A percentile compares a stretch with the other conserved stretches of the same genome.
These are phyloP conservation scores for Sericinus montela DNA, from an alignment of 2,888 invertebrate species.

Conservation along the genomic window DNA sequence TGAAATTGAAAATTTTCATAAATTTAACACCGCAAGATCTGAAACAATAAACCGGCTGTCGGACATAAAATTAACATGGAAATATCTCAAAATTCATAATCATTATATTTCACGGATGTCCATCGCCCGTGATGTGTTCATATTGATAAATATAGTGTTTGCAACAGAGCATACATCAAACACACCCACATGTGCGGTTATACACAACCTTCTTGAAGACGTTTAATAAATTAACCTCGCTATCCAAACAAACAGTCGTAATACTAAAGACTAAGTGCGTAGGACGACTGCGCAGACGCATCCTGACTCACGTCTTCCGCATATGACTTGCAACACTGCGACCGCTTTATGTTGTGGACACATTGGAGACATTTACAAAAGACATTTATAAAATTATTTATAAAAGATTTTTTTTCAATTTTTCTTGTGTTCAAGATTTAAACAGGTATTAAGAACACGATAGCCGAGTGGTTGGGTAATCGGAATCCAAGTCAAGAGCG, in stretches of 20 bases:
- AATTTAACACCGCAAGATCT: too few species aligned
- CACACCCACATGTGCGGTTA: conserved; percentile 3
- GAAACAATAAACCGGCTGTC: too few species aligned
- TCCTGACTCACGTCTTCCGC: conserved; percentile 22
- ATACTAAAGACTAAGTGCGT: conserved; percentile 13
- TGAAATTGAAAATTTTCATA: too few species aligned
- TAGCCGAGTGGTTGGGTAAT: too few species aligned
- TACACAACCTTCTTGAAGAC: conserved; percentile 4
- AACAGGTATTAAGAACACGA: too few species aligned
- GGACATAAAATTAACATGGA: too few species aligned
- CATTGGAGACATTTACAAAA: neutral
- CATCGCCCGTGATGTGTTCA: neutral
- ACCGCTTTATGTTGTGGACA: conserved; percentile 21
- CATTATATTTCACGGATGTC: neutral
- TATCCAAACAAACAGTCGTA: conserved; percentile 15
- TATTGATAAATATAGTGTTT: conserved; percentile 11
- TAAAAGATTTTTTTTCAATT: too few species aligned
- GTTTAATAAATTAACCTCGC: conserved; percentile 17
- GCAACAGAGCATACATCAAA: conserved; percentile 9
- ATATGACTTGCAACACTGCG: conserved; percentile 33
- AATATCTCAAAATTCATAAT: neutral
- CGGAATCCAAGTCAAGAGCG: too few species aligned
- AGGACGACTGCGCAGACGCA: conserved; percentile 20
- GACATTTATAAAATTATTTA: too few species aligned
- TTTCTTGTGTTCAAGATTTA: too few species aligned